Evolutionary conservation across 2,888 invertebrate species (phyloP).

Genomic region (Aethes cnicana): DNA sequence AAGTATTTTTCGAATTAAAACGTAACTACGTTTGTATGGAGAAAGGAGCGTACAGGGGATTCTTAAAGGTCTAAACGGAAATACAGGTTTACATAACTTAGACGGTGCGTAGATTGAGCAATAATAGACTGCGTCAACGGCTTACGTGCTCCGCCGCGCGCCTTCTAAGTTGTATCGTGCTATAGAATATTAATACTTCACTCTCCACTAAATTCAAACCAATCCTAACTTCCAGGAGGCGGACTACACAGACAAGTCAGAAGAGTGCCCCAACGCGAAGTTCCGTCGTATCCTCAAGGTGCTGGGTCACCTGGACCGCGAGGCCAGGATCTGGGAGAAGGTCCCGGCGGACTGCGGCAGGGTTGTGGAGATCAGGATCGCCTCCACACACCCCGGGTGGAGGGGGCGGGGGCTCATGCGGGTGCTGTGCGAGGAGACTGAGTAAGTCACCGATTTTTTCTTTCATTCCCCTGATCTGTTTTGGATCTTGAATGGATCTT

Average conservation of each 20-base stretch:
- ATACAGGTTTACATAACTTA: too few relatives aligned
- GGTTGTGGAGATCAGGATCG: slow-evolving; percentile 83
- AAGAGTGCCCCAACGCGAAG: slow-evolving; percentile 82
- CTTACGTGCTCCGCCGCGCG: too few relatives aligned
- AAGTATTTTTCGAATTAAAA: too few relatives aligned
- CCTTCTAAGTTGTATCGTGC: too few relatives aligned
- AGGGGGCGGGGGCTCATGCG: slow-evolving; percentile 87
- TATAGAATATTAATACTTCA: too few relatives aligned
- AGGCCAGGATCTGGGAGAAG: slow-evolving; percentile 82
- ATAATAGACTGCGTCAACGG: too few relatives aligned
- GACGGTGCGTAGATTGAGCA: too few relatives aligned
- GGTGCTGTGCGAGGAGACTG: slow-evolving; percentile 84
- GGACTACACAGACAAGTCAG: slow-evolving; percentile 73
- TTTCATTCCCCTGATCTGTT: not conserved
- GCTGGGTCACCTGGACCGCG: slow-evolving; percentile 79
- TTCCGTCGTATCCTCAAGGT: slow-evolving; percentile 84
- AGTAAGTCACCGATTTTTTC: slow-evolving; percentile 71
- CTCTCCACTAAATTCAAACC: too few relatives aligned
- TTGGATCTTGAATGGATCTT: too few relatives aligned
- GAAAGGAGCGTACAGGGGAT: too few relatives aligned
- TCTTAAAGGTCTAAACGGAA: too few relatives aligned
- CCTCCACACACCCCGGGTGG: slow-evolving; percentile 86
- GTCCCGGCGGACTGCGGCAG: slow-evolving; percentile 77
- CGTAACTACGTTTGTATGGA: too few relatives aligned
- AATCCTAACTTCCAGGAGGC: slow-evolving; percentile 58